Base-by-base conservation (phyloP, 2,888 invertebrate species). In the Piscicola geometra region DNA sequence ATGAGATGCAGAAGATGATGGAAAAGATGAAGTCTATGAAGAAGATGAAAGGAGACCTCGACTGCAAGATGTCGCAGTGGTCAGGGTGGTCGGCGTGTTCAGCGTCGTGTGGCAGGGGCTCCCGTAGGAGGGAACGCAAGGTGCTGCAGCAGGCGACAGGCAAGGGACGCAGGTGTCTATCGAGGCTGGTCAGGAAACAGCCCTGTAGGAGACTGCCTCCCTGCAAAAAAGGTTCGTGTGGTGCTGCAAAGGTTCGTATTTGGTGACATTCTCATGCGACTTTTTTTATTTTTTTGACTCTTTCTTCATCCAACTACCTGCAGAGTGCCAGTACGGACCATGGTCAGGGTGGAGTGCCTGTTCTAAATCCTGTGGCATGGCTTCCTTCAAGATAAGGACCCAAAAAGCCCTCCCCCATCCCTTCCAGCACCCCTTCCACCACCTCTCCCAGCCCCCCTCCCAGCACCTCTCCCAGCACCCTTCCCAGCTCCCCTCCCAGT, bases 331-430 rank as follows among this genome's bases (percentile, higher is more conserved):
- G 33, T 68, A 67, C 25, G 68, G 50, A 33, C 47, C 50, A 67
- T 95, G 94, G 94, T 89, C 92, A 50, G 89, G 89, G 71, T 95
- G 94, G 94, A 89, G 91, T 36, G 87, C 89, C 0, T 95, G 95
- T 85, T 92, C 90, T 82, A 90, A 89, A 5, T 87, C 89, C 25
- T 94, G 94, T 85, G 94, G 94, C 15, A 18, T 30, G 3, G 81
- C 81, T 69, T 81, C 82, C 28, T 82, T 84, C 9, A 82, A 82
- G 78, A 81, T 82, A 67, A 78, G 85, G 56, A 64, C 41, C 1
- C 32, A 33, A 36, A 64, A 9, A 56, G 5, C 69, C 32, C 1
- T 32, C 9, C 1, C 25, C 3, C 21, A n/a, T n/a, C n/a, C n/a
- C n/a, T n/a, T n/a, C n/a, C n/a, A n/a, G n/a, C n/a, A n/a, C n/a